Evolutionary conservation across 92 coral and sea anemone species (phyloP).

Genomic region (Heliopora coerulea): DNA sequence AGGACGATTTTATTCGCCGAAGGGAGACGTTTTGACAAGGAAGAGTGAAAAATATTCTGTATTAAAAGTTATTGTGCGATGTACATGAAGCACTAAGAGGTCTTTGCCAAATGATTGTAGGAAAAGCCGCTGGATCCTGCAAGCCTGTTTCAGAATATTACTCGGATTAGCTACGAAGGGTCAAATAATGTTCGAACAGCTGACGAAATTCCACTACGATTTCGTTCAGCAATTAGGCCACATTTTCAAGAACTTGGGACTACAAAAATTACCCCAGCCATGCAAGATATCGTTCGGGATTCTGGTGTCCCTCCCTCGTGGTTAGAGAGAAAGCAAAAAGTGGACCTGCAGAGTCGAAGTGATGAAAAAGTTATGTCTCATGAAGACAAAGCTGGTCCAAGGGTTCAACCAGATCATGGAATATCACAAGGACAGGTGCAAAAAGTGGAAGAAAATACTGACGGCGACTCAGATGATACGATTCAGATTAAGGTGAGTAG

Average conservation of each 20-base stretch:
- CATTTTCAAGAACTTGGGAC: not conserved
- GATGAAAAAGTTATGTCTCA: not conserved
- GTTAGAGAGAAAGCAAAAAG: slow-evolving; percentile 19
- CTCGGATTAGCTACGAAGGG: slow-evolving; percentile 32
- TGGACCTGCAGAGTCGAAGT: not conserved
- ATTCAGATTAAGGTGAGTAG: slow-evolving; percentile 36
- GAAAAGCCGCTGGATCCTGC: not conserved
- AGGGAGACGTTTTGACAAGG: too few species aligned
- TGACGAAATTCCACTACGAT: slow-evolving; percentile 34
- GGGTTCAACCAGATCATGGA: not conserved
- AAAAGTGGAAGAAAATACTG: not conserved
- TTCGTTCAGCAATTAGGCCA: slow-evolving; percentile 27
- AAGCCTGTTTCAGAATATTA: slow-evolving; percentile 29
- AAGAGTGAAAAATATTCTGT: too few species aligned
- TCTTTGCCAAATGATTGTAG: not conserved
- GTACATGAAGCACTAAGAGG: not conserved
- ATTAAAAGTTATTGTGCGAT: not conserved
- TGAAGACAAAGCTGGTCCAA: not conserved
- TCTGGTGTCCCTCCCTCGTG: slow-evolving; percentile 42
- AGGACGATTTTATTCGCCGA: too few species aligned
- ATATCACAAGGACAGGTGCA: not conserved
- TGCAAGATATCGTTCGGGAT: slow-evolving; percentile 2
- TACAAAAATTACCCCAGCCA: not conserved
- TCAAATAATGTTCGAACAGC: not conserved
- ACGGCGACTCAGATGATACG: slow-evolving; percentile 35